Evolutionary conservation across 35 echinoderm and acorn worm genomes (phyloP), one percentile per base, ranked within the genome.

Genomic region (Apostichopus japonicus): DNA sequence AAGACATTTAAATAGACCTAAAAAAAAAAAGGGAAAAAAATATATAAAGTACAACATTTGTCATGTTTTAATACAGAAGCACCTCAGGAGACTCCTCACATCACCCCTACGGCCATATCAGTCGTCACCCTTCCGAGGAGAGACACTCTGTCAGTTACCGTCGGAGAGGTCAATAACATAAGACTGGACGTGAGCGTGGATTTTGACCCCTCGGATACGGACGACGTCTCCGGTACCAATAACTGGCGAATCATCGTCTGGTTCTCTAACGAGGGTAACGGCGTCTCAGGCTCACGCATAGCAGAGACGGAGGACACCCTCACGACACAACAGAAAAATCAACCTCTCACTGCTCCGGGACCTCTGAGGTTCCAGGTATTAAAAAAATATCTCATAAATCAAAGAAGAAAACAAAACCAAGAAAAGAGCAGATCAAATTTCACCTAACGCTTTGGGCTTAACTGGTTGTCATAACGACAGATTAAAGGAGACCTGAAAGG

Each of bases 191-290:
- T 91, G 17, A 91, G 72, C 72, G 55, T 91, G 11, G 90, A 77
- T 4, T 91, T 91, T 79, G 72, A 91, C 21, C 76, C 55, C 3
- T 16, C 71, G 8, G 53, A 91, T 65, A 91, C 90, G 55, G 72
- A 91, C 53, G n/a, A 56, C 24, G 90, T 91, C 7, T 5, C 33
- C 8, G 90, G 90, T 7, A 56, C 72, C 1, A 55, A 91, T 53
- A 53, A 77, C 17, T 91, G 90, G 90, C 78, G 24, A 73, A 79
- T 91, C 27, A 91, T 91, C 33, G 73, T 91, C 4, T 91, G 90
- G 90, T 73, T 91, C 3, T 91, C 90, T 17, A 72, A 79, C 44
- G 8, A 58, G 77, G 55, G 51, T 14, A 53, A 91, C 33, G 90
- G 90, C 4, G 21, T 10, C 14, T 53, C 86, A 21, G 77, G 77